Conservation (phyloP, 2,113 vertebrate genomes). For the Acanthochromis polyacanthus region DNA sequence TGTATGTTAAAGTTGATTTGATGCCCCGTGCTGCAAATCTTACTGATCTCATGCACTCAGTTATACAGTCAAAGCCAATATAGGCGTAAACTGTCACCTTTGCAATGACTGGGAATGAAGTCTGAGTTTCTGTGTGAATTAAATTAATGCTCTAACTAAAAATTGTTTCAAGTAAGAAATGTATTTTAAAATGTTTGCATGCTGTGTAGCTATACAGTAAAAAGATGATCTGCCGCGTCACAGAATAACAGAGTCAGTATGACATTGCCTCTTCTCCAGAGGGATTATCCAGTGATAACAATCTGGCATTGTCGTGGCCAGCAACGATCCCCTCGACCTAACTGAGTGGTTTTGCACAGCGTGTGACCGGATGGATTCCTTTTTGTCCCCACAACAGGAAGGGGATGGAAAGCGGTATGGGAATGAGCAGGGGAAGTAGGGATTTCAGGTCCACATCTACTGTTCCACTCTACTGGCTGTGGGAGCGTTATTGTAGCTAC, state of each 20-base stretch:
- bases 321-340: conserved; percentile 58
- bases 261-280: conserved; percentile 53
- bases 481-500: conserved; percentile 77
- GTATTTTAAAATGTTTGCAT: background rate
- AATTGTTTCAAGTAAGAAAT: too few relatives aligned
- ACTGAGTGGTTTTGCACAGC: conserved; percentile 69
- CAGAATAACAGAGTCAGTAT: conserved; percentile 37
- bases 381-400: conserved; percentile 72
- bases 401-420: conserved; percentile 59
- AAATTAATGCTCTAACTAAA: too few relatives aligned
- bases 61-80: too few relatives aligned
- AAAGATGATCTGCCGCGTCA: conserved; percentile 31
- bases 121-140: too few relatives aligned
- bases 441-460: conserved; percentile 66
- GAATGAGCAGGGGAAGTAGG: conserved; percentile 74
- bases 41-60: too few relatives aligned
- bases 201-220: conserved; percentile 12
- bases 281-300: conserved; percentile 79
- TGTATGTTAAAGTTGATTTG: background rate
- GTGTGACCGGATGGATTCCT: conserved; percentile 81
- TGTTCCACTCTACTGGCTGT: conserved; percentile 69
- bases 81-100: too few relatives aligned
- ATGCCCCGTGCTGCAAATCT: too few relatives aligned
- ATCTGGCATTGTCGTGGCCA: conserved; percentile 55
- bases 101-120: too few relatives aligned